Evolutionary conservation across 2,113 vertebrate genomes (phyloP).

Genomic region (Calidris pygmaea): DNA sequence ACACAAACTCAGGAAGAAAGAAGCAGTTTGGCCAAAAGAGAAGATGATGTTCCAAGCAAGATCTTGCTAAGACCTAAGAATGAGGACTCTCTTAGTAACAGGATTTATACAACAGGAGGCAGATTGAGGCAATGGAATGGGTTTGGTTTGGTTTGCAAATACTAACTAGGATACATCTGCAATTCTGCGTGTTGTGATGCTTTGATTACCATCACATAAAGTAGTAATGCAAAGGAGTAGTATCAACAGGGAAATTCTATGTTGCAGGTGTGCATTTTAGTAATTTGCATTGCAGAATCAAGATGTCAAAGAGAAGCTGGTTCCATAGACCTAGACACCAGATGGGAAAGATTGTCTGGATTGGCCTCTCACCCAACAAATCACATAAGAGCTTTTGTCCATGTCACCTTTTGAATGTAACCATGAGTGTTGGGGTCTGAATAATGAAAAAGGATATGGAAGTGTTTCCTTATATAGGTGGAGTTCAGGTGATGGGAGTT

Average conservation of each 20-base stretch:
- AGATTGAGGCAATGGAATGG: neutral
- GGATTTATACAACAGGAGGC: neutral
- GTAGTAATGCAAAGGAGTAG: neutral
- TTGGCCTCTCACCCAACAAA: neutral
- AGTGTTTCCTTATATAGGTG: neutral
- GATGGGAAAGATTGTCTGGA: neutral
- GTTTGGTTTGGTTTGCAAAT: neutral
- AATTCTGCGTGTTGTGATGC: neutral
- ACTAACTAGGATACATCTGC: neutral
- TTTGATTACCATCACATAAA: neutral
- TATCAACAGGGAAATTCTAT: neutral
- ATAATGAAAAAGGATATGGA: neutral
- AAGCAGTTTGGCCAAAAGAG: neutral
- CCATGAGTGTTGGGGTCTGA: neutral
- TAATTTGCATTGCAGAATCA: constrained; percentile 19
- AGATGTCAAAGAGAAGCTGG: neutral
- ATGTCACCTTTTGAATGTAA: neutral
- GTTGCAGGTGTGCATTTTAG: neutral
- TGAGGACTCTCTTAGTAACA: neutral
- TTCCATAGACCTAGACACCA: neutral
- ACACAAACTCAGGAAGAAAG: neutral
- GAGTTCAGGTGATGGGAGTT: neutral
- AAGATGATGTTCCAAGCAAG: neutral
- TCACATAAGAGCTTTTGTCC: neutral
- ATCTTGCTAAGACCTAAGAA: neutral